phyloP scores from a whole-genome alignment of 2,888 invertebrate genomes.

The Agriopis leucophaearia region DNA sequence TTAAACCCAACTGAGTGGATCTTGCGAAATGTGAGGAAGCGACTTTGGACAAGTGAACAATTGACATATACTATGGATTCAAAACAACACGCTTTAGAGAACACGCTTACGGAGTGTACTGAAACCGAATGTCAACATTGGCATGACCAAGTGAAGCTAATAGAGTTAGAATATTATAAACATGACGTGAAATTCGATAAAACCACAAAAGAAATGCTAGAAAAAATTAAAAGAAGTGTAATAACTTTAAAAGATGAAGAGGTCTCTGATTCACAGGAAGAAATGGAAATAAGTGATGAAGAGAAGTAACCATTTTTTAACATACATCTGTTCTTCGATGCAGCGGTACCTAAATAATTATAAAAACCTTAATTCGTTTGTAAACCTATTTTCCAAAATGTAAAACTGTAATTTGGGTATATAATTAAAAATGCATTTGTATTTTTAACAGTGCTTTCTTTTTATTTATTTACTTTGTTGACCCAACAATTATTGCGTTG shows the following conservation, averaged over 20 bases:
- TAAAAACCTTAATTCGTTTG: not conserved
- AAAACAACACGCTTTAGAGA: not conserved
- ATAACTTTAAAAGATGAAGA: conserved; percentile 1
- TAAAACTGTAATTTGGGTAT: not conserved
- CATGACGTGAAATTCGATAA: not conserved
- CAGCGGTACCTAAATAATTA: no score
- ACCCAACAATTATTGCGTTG: not conserved
- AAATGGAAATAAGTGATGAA: conserved; percentile 11
- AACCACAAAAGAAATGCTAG: not conserved
- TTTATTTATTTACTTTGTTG: not conserved
- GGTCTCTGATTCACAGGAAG: conserved; percentile 15
- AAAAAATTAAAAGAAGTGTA: not conserved
- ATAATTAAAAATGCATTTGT: not conserved
- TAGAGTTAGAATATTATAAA: conserved; percentile 1
- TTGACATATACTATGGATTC: not conserved
- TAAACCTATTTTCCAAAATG: not conserved
- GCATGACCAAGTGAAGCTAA: not conserved
- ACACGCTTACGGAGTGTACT: not conserved
- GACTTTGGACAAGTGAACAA: not conserved
- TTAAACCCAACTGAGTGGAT: conserved; percentile 8
- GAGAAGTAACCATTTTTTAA: not conserved
- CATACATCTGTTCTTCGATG: not conserved
- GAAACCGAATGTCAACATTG: conserved; percentile 1
- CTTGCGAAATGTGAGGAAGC: not conserved
- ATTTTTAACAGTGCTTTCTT: not conserved